phyloP scores from a whole-genome alignment of 2,888 invertebrate species.

The Pedicia rivosa region DNA sequence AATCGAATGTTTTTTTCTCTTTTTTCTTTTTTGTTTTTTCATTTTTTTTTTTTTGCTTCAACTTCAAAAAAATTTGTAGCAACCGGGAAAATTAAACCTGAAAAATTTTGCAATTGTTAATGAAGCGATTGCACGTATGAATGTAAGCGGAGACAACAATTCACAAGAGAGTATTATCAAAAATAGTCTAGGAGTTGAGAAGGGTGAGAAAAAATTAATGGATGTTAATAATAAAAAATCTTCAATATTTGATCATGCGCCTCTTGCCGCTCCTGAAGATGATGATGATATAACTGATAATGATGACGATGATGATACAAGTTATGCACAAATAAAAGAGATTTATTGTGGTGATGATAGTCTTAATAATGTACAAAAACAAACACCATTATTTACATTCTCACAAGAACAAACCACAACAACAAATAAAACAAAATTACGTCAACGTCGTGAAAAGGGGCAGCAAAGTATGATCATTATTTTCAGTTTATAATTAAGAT shows the following conservation, averaged over 20 bases:
- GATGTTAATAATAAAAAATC: slow-evolving; percentile 23
- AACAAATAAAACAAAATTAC: slow-evolving; percentile 37
- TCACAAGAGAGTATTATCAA: slow-evolving; percentile 14
- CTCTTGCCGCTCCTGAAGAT: slow-evolving; percentile 59
- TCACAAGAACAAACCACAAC: slow-evolving; percentile 51
- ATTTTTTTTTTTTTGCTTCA: slow-evolving; percentile 6
- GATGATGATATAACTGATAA: slow-evolving; percentile 45
- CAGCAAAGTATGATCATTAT: slow-evolving; percentile 37
- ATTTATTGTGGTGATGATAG: slow-evolving; percentile 44
- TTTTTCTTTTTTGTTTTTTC: slow-evolving; percentile 1
- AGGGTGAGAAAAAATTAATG: slow-evolving; percentile 8
- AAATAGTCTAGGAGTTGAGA: slow-evolving; percentile 5
- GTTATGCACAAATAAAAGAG: slow-evolving; percentile 48
- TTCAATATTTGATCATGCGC: slow-evolving; percentile 45
- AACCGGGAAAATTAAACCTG: slow-evolving; percentile 80
- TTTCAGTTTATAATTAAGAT: slow-evolving; percentile 2
- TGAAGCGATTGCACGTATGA: slow-evolving; percentile 61
- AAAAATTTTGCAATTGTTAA: slow-evolving; percentile 80
- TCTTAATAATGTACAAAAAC: slow-evolving; percentile 21
- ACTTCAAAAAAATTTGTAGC: no score
- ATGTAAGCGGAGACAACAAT: slow-evolving; percentile 39
- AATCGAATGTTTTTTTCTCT: no score
- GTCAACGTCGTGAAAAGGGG: slow-evolving; percentile 46
- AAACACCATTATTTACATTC: slow-evolving; percentile 37
- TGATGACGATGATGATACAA: slow-evolving; percentile 36